A percentile compares a stretch with the other conserved stretches of the same genome.
These are phyloP conservation scores for Eurosta solidaginis DNA, from an alignment of 1,140 invertebrate genomes.

Conservation along the genomic window DNA sequence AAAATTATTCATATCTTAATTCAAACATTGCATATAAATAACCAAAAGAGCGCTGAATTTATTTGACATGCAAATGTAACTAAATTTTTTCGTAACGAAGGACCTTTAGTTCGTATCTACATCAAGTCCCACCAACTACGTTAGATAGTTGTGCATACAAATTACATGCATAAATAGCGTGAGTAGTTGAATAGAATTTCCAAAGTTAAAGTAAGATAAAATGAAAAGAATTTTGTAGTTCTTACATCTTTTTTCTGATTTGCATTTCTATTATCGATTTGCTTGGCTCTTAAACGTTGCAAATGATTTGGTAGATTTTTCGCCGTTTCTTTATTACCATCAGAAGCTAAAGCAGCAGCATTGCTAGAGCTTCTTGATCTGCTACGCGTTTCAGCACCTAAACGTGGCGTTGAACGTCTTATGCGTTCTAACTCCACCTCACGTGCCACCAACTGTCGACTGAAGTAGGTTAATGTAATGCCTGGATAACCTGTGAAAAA, in stretches of 20 bases:
- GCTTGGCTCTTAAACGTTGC: slow-evolving; percentile 67
- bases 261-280: slow-evolving; percentile 49
- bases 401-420: slow-evolving; percentile 60
- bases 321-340: slow-evolving; percentile 35
- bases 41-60: not conserved
- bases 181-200: too few relatives aligned
- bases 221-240: too few relatives aligned
- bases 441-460: slow-evolving; percentile 77
- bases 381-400: not conserved
- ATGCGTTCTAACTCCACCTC: slow-evolving; percentile 78
- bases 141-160: not conserved
- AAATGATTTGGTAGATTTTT: slow-evolving; percentile 67
- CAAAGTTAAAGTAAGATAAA: too few relatives aligned
- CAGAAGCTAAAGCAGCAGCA: not conserved
- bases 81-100: not conserved
- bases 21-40: not conserved
- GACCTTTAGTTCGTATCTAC: not conserved
- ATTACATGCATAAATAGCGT: not conserved
- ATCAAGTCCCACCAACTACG: too few relatives aligned
- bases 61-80: slow-evolving; percentile 19
- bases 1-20: not conserved
- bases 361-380: slow-evolving; percentile 36
- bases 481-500: slow-evolving; percentile 42
- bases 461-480: slow-evolving; percentile 64
- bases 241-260: slow-evolving; percentile 31